These are phyloP conservation scores for Arion vulgaris DNA, from an alignment of 1,140 invertebrate species.

Conservation along the genomic window DNA sequence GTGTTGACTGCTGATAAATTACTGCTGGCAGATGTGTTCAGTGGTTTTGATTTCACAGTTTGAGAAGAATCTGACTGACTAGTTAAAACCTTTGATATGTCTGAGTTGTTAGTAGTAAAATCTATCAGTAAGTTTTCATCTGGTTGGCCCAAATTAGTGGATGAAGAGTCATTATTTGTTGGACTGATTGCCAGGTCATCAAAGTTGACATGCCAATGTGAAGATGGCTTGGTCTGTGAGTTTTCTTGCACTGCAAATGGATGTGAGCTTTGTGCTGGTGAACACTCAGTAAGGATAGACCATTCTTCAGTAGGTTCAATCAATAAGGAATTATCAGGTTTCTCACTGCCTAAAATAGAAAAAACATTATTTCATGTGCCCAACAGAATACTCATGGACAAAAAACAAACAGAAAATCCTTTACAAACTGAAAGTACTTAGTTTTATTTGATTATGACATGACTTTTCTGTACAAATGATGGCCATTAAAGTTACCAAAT, in stretches of 20 bases:
- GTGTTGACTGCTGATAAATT: neutral
- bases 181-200: neutral
- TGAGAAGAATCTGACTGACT: neutral
- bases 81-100: too few relatives aligned
- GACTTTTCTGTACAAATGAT: too few relatives aligned
- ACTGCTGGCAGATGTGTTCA: neutral
- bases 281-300: neutral
- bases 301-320: neutral
- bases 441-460: too few relatives aligned
- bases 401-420: too few relatives aligned
- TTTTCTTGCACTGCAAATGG: neutral
- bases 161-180: neutral
- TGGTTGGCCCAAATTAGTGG: neutral
- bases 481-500: too few relatives aligned
- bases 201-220: slow-evolving; percentile 24
- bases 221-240: neutral
- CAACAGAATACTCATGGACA: too few relatives aligned
- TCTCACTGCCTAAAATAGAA: slow-evolving; percentile 7
- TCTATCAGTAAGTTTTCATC: neutral
- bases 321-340: neutral
- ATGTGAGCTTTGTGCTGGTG: neutral
- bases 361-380: neutral
- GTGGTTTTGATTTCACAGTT: neutral
- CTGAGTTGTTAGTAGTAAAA: too few relatives aligned
- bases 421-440: too few relatives aligned